Evolutionary conservation across 2,888 invertebrate species (phyloP).

Genomic region (Boloria selene): DNA sequence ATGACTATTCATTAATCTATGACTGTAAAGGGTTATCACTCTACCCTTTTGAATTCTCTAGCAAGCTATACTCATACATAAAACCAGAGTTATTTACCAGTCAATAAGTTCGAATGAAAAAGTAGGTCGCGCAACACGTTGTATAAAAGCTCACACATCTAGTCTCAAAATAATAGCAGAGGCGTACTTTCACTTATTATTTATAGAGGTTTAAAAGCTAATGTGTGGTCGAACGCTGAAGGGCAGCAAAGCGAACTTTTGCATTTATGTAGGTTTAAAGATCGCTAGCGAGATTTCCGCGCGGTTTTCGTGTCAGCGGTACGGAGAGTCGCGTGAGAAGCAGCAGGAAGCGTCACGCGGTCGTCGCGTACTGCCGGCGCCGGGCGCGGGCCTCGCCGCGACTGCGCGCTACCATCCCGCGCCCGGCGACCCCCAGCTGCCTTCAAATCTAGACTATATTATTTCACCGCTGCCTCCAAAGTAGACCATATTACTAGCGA

Average conservation of each 20-base stretch:
- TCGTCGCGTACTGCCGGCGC: conserved; percentile 20
- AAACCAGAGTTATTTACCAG: conserved; percentile 21
- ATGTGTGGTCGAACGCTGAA: background rate
- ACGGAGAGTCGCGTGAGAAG: background rate
- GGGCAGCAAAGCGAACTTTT: background rate
- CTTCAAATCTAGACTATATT: too few relatives aligned
- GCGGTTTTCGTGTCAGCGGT: background rate
- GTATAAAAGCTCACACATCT: conserved; percentile 25
- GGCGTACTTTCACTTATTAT: background rate
- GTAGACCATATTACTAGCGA: conserved; percentile 1
- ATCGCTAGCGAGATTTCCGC: background rate
- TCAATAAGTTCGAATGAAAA: conserved; percentile 26
- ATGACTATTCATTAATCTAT: too few relatives aligned
- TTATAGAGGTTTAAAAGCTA: background rate
- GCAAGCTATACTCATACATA: background rate
- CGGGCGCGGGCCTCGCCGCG: conserved; percentile 26
- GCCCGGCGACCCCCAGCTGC: background rate
- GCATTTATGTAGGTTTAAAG: background rate
- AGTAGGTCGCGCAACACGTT: conserved; percentile 41
- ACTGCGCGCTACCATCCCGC: conserved; percentile 28
- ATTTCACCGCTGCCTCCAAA: background rate
- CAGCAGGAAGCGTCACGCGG: conserved; percentile 20
- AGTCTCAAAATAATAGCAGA: background rate
- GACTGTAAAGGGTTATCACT: too few relatives aligned
- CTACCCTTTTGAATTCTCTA: background rate